These are phyloP conservation scores for Todiramphus saurophagus DNA, from an alignment of 2,113 vertebrate species.

Conservation along the genomic window DNA sequence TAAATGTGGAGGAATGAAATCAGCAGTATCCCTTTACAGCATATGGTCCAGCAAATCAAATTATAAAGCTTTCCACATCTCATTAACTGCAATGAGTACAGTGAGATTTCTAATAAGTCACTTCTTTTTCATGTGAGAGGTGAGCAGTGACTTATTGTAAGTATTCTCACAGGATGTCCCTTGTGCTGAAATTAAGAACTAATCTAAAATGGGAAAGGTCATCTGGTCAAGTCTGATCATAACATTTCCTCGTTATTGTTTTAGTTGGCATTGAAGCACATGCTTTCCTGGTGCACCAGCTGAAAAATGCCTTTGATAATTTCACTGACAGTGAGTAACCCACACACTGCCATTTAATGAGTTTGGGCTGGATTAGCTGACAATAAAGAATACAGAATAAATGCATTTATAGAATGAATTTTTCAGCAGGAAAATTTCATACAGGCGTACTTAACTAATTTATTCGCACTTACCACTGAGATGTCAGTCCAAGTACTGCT, in stretches of 20 bases:
- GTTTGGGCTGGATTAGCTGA: slow-evolving; percentile 78
- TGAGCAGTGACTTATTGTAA: slow-evolving; percentile 79
- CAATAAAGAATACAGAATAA: slow-evolving; percentile 78
- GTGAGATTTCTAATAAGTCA: slow-evolving; percentile 85
- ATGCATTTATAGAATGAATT: slow-evolving; percentile 72
- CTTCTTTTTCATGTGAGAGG: slow-evolving; percentile 80
- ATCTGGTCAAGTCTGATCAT: slow-evolving; percentile 80
- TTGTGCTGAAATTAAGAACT: slow-evolving; percentile 80
- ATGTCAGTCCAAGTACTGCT: not conserved
- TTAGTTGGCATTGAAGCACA: slow-evolving; percentile 78
- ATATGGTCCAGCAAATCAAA: slow-evolving; percentile 86
- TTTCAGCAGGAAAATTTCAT: slow-evolving; percentile 61
- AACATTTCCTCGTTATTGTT: slow-evolving; percentile 82
- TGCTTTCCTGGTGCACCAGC: slow-evolving; percentile 75
- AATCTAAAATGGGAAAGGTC: slow-evolving; percentile 81
- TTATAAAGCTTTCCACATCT: slow-evolving; percentile 88
- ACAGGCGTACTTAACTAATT: slow-evolving; percentile 26
- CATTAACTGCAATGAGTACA: slow-evolving; percentile 87
- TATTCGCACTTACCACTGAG: slow-evolving; percentile 34
- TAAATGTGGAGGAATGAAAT: slow-evolving; percentile 85
- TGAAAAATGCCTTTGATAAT: slow-evolving; percentile 82
- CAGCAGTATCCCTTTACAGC: slow-evolving; percentile 83
- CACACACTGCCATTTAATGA: slow-evolving; percentile 80
- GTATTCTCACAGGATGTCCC: slow-evolving; percentile 80
- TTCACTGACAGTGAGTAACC: slow-evolving; percentile 80